Conservation (phyloP, 2,113 vertebrate species). For the Apteryx mantelli region DNA sequence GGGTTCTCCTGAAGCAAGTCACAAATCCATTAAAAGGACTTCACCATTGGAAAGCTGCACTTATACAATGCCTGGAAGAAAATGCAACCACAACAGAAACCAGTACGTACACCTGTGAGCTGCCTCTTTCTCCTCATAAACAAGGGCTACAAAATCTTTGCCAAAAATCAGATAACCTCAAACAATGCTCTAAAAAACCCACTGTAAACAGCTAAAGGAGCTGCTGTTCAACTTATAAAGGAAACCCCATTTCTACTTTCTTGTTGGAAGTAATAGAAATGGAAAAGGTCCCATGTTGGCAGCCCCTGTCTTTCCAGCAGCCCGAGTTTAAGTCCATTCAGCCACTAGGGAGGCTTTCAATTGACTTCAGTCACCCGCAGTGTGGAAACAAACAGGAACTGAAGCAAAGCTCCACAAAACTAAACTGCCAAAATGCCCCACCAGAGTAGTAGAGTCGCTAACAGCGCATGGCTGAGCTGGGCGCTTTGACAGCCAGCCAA, state of each 20-base stretch:
- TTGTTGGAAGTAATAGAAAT: not conserved
- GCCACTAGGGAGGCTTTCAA: not conserved
- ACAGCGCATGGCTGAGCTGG: not conserved
- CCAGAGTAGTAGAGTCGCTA: not conserved
- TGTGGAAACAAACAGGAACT: not conserved
- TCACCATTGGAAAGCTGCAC: not conserved
- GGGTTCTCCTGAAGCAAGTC: not conserved
- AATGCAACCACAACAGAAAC: not conserved
- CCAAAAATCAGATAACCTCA: not conserved
- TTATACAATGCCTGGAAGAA: not conserved
- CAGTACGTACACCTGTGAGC: not conserved
- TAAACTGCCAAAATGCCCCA: not conserved
- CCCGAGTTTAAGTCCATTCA: accelerated
- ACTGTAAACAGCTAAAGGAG: not conserved
- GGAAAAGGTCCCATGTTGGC: not conserved
- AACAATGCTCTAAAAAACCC: not conserved
- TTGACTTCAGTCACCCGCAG: not conserved
- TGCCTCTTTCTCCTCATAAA: not conserved
- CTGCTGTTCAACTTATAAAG: not conserved
- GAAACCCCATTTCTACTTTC: not conserved
- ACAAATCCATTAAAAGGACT: not conserved
- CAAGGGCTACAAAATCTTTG: not conserved
- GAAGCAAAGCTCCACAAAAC: not conserved
- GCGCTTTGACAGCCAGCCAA: not conserved
- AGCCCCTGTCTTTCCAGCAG: not conserved